Conservation (phyloP, 2,113 vertebrate genomes). For the Anser cygnoides region DNA sequence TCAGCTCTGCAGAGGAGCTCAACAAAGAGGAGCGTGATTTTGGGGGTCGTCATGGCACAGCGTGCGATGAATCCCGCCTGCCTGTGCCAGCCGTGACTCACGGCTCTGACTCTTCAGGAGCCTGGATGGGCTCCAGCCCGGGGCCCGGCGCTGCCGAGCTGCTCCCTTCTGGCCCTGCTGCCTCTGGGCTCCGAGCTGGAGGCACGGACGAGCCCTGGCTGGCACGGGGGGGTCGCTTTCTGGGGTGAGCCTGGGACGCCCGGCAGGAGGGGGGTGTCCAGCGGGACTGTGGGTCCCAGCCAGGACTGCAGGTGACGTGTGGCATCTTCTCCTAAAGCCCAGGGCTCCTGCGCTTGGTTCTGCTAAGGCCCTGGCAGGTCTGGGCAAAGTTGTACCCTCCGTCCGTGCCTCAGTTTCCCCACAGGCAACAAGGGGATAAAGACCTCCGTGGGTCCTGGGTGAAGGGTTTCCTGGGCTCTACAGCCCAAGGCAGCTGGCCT, state of each 20-base stretch:
- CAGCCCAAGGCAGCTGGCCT: neutral
- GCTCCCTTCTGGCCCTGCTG: neutral
- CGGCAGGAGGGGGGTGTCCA: neutral
- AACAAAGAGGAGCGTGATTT: neutral
- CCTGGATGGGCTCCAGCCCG: neutral
- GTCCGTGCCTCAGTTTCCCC: neutral
- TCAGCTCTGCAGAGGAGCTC: neutral
- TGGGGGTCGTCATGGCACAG: neutral
- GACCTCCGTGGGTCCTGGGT: accelerated
- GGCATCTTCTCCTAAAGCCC: neutral
- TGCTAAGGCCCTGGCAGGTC: neutral
- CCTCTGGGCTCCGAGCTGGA: neutral
- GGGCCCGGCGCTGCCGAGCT: neutral
- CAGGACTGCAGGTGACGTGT: neutral
- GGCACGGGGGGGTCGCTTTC: too few species aligned
- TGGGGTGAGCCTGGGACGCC: too few species aligned
- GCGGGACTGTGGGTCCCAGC: neutral
- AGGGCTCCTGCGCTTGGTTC: neutral
- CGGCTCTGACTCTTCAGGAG: neutral
- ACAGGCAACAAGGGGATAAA: accelerated
- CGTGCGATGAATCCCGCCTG: neutral
- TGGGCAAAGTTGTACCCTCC: neutral
- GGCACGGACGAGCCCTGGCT: neutral
- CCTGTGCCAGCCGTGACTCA: conserved; percentile 54
- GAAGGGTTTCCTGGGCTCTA: neutral